Evolutionary conservation across 1,140 invertebrate genomes (phyloP), one percentile per base, ranked within the genome.

Genomic region (Atta cephalotes): DNA sequence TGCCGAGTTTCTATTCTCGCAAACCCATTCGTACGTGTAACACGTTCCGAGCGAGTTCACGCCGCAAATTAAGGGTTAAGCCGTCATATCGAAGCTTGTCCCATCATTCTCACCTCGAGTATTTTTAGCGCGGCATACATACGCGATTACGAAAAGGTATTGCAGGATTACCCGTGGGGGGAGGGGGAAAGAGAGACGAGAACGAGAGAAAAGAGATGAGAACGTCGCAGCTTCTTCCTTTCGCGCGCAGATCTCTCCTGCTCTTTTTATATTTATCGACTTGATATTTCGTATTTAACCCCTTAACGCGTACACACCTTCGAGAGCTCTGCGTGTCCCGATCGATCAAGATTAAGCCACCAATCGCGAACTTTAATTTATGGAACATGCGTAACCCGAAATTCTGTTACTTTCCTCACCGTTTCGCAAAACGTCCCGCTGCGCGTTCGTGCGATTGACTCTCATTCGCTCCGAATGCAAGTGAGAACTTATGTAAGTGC

Each of bases 271-370:
- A 85, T 88, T 88, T 85, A 81, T 86, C 68, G 21, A 70, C 65
- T 56, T 85, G 80, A 85, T 81, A 89, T 88, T 70, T 89, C 76
- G 87, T 85, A 70, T 85, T 89, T 89, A 89, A 88, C 80, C 74
- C 80, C 70, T 87, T 76, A 28, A 45, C 28, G 21, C 35, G 65
- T 18, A 21, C 21, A 51, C 68, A 18, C 66, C 14, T 65, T 16
- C 21, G 53, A 63, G 71, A 78, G 71, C 80, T 70, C 72, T 51
- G 60, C 45, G 51, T 66, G 80, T 31, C 68, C 66, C 88, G 86
- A 89, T 89, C 86, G 86, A 89, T 88, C 88, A 89, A 89, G 86
- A 89, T 89, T 89, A 89, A 89, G 70, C 45, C 68, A 49, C 78
- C 62, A 49, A 21, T 56, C 53, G 85, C 16, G 78, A 65, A 72